A percentile compares a stretch with the other conserved stretches of the same genome.
phyloP scores from a whole-genome alignment of 2,113 vertebrate species.

The Antigone vipio region DNA sequence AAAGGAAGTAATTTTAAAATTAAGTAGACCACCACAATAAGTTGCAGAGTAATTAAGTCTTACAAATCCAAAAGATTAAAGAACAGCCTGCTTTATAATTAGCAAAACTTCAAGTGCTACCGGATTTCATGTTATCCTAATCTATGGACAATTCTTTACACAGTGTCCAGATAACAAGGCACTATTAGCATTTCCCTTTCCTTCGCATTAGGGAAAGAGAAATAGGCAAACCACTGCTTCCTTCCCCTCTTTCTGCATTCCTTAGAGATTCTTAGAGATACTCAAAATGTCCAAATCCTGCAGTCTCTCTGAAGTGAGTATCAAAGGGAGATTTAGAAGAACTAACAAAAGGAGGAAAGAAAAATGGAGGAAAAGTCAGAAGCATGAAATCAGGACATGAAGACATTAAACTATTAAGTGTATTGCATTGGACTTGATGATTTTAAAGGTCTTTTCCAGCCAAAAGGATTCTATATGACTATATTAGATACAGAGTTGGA shows the following conservation, averaged over 20 bases:
- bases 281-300: background rate
- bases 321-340: background rate
- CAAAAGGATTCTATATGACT: background rate
- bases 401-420: background rate
- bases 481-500: background rate
- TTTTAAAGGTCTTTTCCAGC: too few relatives aligned
- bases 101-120: background rate
- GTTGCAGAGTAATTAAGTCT: background rate
- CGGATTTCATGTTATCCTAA: background rate
- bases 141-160: background rate
- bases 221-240: background rate
- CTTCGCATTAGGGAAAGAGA: background rate
- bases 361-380: background rate
- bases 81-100: background rate
- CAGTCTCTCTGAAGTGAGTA: background rate
- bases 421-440: background rate
- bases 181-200: background rate
- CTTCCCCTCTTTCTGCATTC: background rate
- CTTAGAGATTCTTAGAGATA: background rate
- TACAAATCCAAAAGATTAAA: background rate
- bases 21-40: background rate
- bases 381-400: background rate
- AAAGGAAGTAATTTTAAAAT: background rate
- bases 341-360: background rate
- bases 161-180: background rate